These are phyloP conservation scores for Meteorus colon DNA, from an alignment of 2,888 invertebrate species.

Conservation along the genomic window DNA sequence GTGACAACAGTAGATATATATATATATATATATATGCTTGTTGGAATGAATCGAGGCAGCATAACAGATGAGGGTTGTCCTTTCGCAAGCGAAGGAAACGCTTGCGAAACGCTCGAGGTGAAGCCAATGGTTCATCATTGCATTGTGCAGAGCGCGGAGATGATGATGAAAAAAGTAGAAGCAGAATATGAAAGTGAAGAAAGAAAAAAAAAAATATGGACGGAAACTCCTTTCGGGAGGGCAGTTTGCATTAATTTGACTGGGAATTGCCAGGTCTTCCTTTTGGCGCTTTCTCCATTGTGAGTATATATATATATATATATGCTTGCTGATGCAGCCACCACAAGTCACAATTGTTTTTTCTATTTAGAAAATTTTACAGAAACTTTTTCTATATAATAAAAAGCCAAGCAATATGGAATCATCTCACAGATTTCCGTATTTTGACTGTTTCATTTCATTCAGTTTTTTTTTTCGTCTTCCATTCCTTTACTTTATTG, in stretches of 20 bases:
- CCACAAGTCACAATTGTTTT: constrained; percentile 5
- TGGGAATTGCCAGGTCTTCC: constrained; percentile 61
- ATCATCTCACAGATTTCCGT: not conserved
- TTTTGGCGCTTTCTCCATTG: constrained; percentile 34
- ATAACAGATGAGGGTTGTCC: constrained; percentile 38
- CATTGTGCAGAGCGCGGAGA: constrained; percentile 15
- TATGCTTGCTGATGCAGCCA: not conserved
- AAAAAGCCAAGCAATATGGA: not conserved
- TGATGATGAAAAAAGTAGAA: constrained; percentile 30
- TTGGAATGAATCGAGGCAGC: constrained; percentile 3
- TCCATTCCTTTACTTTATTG: not conserved
- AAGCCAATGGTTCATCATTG: constrained; percentile 61
- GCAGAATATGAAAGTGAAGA: constrained; percentile 47
- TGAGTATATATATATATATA: constrained; percentile 3
- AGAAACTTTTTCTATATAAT: not conserved
- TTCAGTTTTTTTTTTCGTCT: not conserved
- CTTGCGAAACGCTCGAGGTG: constrained; percentile 41
- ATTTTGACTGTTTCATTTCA: not conserved
- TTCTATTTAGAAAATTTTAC: not conserved
- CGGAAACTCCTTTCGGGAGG: constrained; percentile 58
- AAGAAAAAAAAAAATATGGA: constrained; percentile 54
- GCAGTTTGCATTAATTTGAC: constrained; percentile 68
- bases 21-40: not conserved
- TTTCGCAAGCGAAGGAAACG: constrained; percentile 25
- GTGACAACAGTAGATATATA: not conserved